phyloP scores from a whole-genome alignment of 2,888 invertebrate genomes.

The Entomobrya multifasciata region DNA sequence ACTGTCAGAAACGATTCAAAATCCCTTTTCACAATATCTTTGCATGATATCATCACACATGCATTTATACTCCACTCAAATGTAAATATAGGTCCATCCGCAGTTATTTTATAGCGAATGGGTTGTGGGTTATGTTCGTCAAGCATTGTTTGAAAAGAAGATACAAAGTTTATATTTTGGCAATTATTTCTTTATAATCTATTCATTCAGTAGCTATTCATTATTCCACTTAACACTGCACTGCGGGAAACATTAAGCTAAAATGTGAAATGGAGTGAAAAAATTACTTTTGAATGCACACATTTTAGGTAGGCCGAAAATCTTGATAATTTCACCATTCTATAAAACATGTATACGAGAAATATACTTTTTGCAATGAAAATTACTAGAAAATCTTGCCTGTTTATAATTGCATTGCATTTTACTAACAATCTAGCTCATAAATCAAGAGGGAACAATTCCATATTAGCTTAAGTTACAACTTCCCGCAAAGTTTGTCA shows the following conservation, averaged over 20 bases:
- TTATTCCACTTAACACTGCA: too few relatives aligned
- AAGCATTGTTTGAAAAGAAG: conserved; percentile 48
- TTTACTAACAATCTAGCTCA: conserved; percentile 13
- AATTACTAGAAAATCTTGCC: conserved; percentile 1
- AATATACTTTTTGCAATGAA: background rate
- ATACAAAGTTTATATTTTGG: conserved; percentile 71
- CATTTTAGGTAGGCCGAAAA: background rate
- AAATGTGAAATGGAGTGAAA: conserved; percentile 60
- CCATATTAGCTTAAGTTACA: conserved; percentile 16
- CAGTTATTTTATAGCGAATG: too few relatives aligned
- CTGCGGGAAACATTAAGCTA: too few relatives aligned
- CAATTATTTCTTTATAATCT: conserved; percentile 55
- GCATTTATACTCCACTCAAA: too few relatives aligned
- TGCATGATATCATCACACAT: background rate
- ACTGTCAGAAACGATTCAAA: conserved; percentile 68
- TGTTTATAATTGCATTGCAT: conserved; percentile 46
- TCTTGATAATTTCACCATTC: background rate
- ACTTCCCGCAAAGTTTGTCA: conserved; percentile 55
- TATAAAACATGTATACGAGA: background rate
- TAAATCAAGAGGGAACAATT: conserved; percentile 64
- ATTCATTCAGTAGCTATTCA: conserved; percentile 19
- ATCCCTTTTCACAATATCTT: background rate
- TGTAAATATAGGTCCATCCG: too few relatives aligned
- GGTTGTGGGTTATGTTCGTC: too few relatives aligned
- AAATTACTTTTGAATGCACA: conserved; percentile 59